Base-by-base conservation (phyloP, 2,888 invertebrate species). In the Chymomyza caudatula region DNA sequence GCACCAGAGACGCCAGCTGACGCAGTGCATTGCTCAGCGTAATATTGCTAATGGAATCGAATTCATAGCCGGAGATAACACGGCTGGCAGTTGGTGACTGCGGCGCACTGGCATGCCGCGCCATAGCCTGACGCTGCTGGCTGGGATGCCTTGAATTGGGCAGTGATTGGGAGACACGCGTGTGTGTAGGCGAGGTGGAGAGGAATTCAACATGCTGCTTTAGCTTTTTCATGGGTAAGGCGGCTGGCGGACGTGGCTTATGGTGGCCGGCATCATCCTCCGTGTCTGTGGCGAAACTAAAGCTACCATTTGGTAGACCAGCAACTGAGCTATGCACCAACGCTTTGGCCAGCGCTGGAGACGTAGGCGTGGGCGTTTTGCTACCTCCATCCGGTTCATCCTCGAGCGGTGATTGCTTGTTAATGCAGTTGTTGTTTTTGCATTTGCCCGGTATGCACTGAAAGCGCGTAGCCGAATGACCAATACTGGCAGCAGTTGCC, bases 41-140 rank as follows among this genome's bases (percentile, higher is more conserved):
- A 86, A 94, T 94, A 91, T 97, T 97, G 84, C 95, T 95, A 82
- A 96, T 95, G 70, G 96, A 95, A 89, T 96, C 95, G 88, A 97
- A 92, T 91, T 97, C 96, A 85, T 94, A 93, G 78, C 94, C 95
- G 60, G 92, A 91, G 57, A 95, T 76, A 63, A 90, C 83, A 67
- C 80, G 77, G 13, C 82, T 71, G 49, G 85, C 78, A 3, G 88
- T 86, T 22, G 87, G 83, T 19, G 84, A 84, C 49, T 84, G 84
- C 1, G 87, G 85, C 0, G 85, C 86, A 60, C 82, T 81, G 70
- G 53, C 59, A 19, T 55, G 49, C 53, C 70, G 53, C 53, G 61
- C 61, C 57, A 67, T 51, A n/a, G 64, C 19, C 11, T 60, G 60
- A 2, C 85, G 73, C 52, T 82, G 81, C 37, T 81, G 81, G 58